Evolutionary conservation across 2,113 vertebrate genomes (phyloP).

Genomic region (Cairina moschata): DNA sequence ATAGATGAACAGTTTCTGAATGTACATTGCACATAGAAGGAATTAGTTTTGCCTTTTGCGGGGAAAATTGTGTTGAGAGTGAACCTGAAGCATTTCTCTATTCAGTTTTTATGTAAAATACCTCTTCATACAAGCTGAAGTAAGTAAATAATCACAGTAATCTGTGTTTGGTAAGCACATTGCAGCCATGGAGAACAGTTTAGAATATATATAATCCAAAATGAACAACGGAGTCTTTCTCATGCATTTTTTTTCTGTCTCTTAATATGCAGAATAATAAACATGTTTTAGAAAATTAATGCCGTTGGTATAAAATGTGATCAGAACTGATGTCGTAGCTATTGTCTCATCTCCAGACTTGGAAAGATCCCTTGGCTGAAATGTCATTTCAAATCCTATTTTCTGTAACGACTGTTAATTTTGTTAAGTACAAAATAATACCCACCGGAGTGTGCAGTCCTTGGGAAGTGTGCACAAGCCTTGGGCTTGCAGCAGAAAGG

Average conservation of each 20-base stretch:
- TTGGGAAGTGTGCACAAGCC: neutral
- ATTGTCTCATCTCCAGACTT: neutral
- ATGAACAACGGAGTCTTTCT: neutral
- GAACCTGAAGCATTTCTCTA: neutral
- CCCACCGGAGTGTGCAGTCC: neutral
- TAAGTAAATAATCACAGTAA: neutral
- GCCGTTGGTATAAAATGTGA: neutral
- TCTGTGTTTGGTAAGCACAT: neutral
- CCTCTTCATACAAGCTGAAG: neutral
- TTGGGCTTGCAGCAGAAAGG: neutral
- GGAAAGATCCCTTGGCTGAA: neutral
- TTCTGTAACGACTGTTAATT: constrained; percentile 25
- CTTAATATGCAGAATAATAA: neutral
- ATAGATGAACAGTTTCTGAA: neutral
- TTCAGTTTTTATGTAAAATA: neutral
- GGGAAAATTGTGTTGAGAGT: neutral
- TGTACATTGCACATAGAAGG: neutral
- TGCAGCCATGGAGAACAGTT: neutral
- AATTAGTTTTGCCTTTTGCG: neutral
- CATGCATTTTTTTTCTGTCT: neutral
- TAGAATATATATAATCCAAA: neutral
- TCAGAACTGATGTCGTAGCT: neutral
- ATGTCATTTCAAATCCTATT: constrained; percentile 16
- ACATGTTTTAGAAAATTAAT: constrained; percentile 2
- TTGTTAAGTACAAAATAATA: constrained; percentile 39